Evolutionary conservation across 1,140 invertebrate species (phyloP), one percentile per base, ranked within the genome.

Genomic region (Brachionus koreanus): DNA sequence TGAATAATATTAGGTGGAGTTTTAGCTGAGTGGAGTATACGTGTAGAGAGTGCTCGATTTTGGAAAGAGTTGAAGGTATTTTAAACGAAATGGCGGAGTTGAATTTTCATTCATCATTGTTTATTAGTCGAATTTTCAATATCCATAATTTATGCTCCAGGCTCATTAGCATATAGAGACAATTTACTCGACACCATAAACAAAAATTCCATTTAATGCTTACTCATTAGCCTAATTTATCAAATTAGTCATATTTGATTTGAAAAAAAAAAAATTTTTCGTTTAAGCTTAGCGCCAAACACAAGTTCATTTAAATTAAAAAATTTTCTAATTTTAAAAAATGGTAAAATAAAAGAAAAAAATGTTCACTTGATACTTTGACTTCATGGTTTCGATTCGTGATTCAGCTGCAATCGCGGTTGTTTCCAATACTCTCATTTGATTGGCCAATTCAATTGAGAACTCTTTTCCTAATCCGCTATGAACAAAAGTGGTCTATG

Each of bases 81-180:
- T 35, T 33, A 23, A 46, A 46, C n/a, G 69, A 74, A 25, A 74
- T 74, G 69, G 69, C 69, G 69, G 69, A 74, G 69, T 74, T 74
- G 37, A 46, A 74, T 25, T 74, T 74, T 74, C 69, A 74, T 74
- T 74, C 39, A 74, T 74, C 69, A 74, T 74, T 23, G 43, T 74
- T 74, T 74, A 16, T 39, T 69, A 39, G 29, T 35, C 37, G 33
- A 39, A 39, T 37, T 52, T 57, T 42, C 49, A 19, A 57, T 23
- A 19, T 57, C 16, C 49, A 57, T 57, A 57, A 57, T 57, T 57
- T 57, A 57, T 57, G 39, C 39, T 42, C 39, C 1, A 13, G 39
- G 39, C 39, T 57, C 49, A 57, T 19, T 10, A 57, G 19, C 5
- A 57, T 57, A 25, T 29, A 13, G 5, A 57, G 49, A 57, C 49